Base-by-base conservation (phyloP, 2,797 vertebrate genomes). In the Syngnathus rostellatus region DNA sequence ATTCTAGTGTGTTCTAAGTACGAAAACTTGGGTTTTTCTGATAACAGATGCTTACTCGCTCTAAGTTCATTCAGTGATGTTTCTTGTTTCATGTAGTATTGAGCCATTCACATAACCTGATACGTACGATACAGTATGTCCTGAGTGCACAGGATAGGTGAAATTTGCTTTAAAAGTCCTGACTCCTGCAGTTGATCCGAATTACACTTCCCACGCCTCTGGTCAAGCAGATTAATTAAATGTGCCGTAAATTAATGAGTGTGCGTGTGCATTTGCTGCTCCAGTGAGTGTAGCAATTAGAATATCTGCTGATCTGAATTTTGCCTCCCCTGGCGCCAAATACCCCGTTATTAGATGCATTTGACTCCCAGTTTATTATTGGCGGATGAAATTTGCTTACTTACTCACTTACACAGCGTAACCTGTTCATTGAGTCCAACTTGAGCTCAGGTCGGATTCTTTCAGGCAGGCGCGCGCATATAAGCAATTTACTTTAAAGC, bases 401-500 rank as follows among this genome's bases (percentile, higher is more conserved):
- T 66, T 16, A 31, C 31, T 31, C 31, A 31, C 31, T 31, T 31
- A 31, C 31, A 17, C 8, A 39, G 63, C 0, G 12, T 58, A 21
- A 43, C 12, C 41, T 7, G 61, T 31, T 23, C 41, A 46, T 21
- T 46, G 11, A 31, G n/a, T 9, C 16, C 41, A 63, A 23, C 3
- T 61, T 31, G 12, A 40, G 25, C 21, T 17, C 31, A 3, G 12
- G 8, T 40, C 5, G 21, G 31, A 53, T n/a, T 53, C 31, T 9
- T 21, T 21, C 23, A 53, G n/a, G 9, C n/a, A 11, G 6, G 6
- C 12, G 57, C 25, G 57, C 57, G 57, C 57, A 25, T 46, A 5
- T 62, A 81, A 73, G 76, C 83, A 81, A 79, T 71, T 37, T 51
- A 37, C 46, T 23, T 23, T 21, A 53, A 53, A 9, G 9, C n/a